Percentiles rank a stretch among this genome's conserved stretches.
Evolutionary conservation across 2,797 vertebrate species (phyloP).

Genomic region (Lateolabrax maculatus): DNA sequence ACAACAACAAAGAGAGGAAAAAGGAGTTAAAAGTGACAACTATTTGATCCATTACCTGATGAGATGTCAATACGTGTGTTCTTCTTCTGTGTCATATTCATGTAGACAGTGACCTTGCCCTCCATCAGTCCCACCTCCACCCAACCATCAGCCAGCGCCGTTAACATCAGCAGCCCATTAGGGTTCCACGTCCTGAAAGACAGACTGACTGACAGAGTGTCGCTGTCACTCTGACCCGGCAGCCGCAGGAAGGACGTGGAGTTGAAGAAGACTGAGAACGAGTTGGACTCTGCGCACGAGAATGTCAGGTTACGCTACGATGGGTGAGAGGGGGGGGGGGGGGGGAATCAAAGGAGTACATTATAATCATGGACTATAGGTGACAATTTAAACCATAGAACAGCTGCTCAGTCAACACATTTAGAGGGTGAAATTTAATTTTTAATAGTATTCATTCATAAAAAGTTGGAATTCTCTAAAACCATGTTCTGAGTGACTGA

Average conservation of each 20-base stretch:
- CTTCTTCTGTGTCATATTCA: conserved; percentile 91
- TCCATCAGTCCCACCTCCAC: conserved; percentile 92
- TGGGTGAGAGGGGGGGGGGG: neutral
- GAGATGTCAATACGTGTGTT: conserved; percentile 93
- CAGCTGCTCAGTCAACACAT: neutral
- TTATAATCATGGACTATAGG: neutral
- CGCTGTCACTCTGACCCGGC: conserved; percentile 89
- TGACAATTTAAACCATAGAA: neutral
- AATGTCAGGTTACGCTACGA: conserved; percentile 94
- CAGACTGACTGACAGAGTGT: conserved; percentile 92
- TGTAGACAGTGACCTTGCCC: conserved; percentile 91
- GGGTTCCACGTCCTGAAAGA: conserved; percentile 98
- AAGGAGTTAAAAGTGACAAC: neutral
- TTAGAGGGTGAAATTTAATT: neutral
- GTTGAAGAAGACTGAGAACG: conserved; percentile 95
- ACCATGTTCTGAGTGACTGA: too few species aligned
- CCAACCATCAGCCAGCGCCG: conserved; percentile 90
- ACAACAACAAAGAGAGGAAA: neutral
- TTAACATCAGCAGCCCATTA: conserved; percentile 93
- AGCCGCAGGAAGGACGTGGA: conserved; percentile 93
- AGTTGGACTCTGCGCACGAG: conserved; percentile 91
- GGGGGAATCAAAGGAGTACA: neutral
- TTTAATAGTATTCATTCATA: neutral
- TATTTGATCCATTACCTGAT: too few species aligned
- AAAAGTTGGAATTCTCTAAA: too few species aligned